Percentiles rank a stretch among this genome's conserved stretches.
Conservation (phyloP, 2,888 invertebrate species). For the Harpalus rubripes region DNA sequence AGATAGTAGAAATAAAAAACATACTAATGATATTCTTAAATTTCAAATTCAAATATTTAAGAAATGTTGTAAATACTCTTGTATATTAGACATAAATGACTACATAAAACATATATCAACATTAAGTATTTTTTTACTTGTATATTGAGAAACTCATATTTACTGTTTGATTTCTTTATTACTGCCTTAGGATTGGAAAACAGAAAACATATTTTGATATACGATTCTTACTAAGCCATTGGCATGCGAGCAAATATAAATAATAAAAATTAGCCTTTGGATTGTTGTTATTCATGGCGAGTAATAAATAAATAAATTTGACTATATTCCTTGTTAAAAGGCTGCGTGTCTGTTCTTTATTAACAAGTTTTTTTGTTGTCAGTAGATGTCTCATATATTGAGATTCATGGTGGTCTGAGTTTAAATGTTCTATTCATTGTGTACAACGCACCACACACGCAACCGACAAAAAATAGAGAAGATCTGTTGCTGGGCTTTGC, state of each 20-base stretch:
- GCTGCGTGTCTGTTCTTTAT: conserved; percentile 57
- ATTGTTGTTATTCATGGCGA: background rate
- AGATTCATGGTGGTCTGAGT: conserved; percentile 64
- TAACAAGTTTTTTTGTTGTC: conserved; percentile 62
- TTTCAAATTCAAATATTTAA: background rate
- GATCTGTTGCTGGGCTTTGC: conserved; percentile 30
- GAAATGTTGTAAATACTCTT: background rate
- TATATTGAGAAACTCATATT: conserved; percentile 1
- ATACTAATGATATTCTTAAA: too few relatives aligned
- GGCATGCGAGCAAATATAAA: conserved; percentile 28
- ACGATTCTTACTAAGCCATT: background rate
- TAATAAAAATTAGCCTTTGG: conserved; percentile 30
- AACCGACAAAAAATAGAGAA: conserved; percentile 46
- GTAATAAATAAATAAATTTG: conserved; percentile 60
- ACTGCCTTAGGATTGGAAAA: conserved; percentile 1
- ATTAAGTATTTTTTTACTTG: background rate
- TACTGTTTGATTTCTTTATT: conserved; percentile 8
- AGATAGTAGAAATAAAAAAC: too few relatives aligned
- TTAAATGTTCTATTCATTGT: conserved; percentile 65
- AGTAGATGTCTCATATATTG: conserved; percentile 63
- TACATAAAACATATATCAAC: background rate
- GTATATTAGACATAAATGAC: background rate
- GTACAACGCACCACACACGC: conserved; percentile 59
- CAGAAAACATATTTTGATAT: background rate
- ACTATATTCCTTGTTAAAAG: conserved; percentile 43